A percentile compares a stretch with the other conserved stretches of the same genome.
phyloP scores from a whole-genome alignment of 2,797 vertebrate species.

The Tadarida brasiliensis region DNA sequence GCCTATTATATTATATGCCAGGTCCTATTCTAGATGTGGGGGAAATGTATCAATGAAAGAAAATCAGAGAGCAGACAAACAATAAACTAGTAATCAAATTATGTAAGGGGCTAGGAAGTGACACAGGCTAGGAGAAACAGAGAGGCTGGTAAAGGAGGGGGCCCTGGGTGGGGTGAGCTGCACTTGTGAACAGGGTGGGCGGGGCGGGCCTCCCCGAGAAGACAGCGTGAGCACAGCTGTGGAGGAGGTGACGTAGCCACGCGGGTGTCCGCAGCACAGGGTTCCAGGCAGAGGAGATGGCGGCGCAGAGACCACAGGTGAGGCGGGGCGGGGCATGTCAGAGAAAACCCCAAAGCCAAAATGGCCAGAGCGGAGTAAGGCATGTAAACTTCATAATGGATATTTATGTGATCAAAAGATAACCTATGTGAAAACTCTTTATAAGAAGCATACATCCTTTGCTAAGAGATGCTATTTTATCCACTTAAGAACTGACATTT shows the following conservation, averaged over 20 bases:
- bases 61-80: neutral
- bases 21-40: neutral
- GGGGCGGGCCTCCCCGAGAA: neutral
- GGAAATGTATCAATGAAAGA: neutral
- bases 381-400: neutral
- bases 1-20: neutral
- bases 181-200: neutral
- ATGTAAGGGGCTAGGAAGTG: neutral
- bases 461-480: neutral
- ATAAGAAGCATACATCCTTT: neutral
- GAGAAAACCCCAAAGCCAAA: neutral
- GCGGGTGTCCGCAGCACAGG: too few relatives aligned
- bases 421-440: neutral
- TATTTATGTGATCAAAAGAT: neutral
- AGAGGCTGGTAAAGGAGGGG: neutral
- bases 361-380: neutral
- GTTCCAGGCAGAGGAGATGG: neutral
- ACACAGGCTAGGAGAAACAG: neutral
- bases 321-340: neutral
- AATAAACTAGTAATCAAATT: neutral
- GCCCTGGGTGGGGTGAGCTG: too few relatives aligned
- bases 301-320: neutral
- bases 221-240: accelerated
- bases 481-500: neutral
- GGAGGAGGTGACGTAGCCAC: accelerated